Evolutionary conservation across 1,140 invertebrate species (phyloP).

Genomic region (Drosophila ironensis): DNA sequence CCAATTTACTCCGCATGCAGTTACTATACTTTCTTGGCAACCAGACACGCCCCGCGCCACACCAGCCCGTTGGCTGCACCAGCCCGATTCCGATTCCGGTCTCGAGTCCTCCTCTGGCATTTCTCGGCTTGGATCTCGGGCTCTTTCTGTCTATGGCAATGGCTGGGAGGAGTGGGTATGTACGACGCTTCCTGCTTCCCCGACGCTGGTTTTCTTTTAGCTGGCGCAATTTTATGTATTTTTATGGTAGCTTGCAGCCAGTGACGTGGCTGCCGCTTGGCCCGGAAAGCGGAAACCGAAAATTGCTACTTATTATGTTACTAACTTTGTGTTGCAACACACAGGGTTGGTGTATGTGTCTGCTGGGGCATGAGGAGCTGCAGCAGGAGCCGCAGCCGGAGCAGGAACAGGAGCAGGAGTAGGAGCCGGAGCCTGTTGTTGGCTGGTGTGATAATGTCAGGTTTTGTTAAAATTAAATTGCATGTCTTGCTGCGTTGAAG

Average conservation of each 20-base stretch:
- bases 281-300: constrained; percentile 78
- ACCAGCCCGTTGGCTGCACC: too few relatives aligned
- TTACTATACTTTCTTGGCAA: constrained; percentile 71
- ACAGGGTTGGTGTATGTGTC: constrained; percentile 3
- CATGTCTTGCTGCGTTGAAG: constrained; percentile 77
- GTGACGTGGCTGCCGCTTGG: constrained; percentile 53
- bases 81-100: background rate
- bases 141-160: constrained; percentile 8
- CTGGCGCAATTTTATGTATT: constrained; percentile 76
- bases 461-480: constrained; percentile 80
- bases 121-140: constrained; percentile 9
- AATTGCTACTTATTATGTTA: constrained; percentile 80
- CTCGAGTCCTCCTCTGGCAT: constrained; percentile 32
- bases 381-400: background rate
- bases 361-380: background rate
- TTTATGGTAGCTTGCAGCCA: constrained; percentile 75
- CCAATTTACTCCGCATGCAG: constrained; percentile 74
- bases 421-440: constrained; percentile 29
- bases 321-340: constrained; percentile 73
- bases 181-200: constrained; percentile 15
- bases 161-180: too few relatives aligned
- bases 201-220: constrained; percentile 58
- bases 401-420: background rate
- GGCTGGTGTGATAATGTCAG: constrained; percentile 79
- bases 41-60: constrained; percentile 24